A percentile compares a stretch with the other conserved stretches of the same genome.
Conservation (phyloP, 2,888 invertebrate species). For the Biston stratarius region DNA sequence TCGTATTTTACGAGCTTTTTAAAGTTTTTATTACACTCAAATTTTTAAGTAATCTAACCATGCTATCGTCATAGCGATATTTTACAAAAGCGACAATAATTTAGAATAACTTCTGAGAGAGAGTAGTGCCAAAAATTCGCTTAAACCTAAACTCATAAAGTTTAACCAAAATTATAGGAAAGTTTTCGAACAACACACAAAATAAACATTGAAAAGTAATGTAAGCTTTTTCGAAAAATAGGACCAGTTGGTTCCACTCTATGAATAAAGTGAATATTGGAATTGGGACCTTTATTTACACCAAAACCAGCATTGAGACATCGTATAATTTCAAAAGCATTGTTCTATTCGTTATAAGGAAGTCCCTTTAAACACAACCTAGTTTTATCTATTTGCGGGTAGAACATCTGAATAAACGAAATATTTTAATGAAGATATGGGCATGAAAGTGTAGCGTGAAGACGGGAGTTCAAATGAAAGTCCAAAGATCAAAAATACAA, state of each 20-base stretch:
- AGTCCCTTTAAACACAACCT: conserved; percentile 48
- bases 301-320: conserved; percentile 8
- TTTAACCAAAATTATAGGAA: no score
- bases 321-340: conserved; percentile 25
- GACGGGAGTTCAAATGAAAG: conserved; percentile 8
- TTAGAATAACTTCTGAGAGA: no score
- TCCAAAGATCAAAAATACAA: conserved; percentile 17
- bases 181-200: not conserved
- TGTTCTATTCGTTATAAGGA: conserved; percentile 38
- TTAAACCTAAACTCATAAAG: no score
- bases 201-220: not conserved
- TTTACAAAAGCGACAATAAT: no score
- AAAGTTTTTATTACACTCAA: no score
- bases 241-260: not conserved
- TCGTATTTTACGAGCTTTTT: no score
- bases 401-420: conserved; percentile 59
- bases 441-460: conserved; percentile 35
- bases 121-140: no score
- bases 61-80: no score
- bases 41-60: no score
- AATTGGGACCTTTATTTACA: not conserved
- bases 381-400: conserved; percentile 36
- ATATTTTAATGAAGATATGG: conserved; percentile 55
- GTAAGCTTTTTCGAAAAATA: not conserved
- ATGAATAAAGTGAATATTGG: not conserved